Percentiles rank a stretch among this genome's conserved stretches.
These are phyloP conservation scores for Botia kubotai DNA, from an alignment of 2,797 vertebrate genomes.

Conservation along the genomic window DNA sequence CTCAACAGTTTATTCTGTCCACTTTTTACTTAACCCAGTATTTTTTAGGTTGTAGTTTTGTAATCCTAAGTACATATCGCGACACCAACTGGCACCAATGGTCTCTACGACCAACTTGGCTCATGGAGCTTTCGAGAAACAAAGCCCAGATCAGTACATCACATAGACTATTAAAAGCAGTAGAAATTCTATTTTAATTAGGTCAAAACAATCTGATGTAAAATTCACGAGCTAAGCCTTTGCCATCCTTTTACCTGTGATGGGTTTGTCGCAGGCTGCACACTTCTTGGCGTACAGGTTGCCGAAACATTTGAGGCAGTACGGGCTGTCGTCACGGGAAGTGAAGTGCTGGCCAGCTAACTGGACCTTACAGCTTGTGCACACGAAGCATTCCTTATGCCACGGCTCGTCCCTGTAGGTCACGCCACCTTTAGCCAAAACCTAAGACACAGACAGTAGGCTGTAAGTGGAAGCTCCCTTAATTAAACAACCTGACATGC, in stretches of 20 bases:
- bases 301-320: conserved; percentile 96
- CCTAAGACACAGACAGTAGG: conserved; percentile 71
- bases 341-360: conserved; percentile 98
- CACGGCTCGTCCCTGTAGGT: conserved; percentile 97
- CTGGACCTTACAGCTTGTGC: conserved; percentile 91
- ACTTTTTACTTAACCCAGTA: no score
- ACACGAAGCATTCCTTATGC: conserved; percentile 99
- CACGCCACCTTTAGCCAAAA: conserved; percentile 95
- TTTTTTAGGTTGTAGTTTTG: no score
- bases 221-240: no score
- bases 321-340: conserved; percentile 93
- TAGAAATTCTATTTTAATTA: no score
- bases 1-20: no score
- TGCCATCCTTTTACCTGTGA: conserved; percentile 81
- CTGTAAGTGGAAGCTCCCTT: not conserved
- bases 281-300: conserved; percentile 99
- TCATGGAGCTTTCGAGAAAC: no score
- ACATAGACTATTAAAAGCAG: no score
- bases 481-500: not conserved
- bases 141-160: no score
- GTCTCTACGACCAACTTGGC: no score
- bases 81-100: no score
- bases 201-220: no score
- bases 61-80: no score
- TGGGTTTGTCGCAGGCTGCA: conserved; percentile 92